Evolutionary conservation across 2,113 vertebrate genomes (phyloP), one percentile per base, ranked within the genome.

Genomic region (Perca schrenkii): DNA sequence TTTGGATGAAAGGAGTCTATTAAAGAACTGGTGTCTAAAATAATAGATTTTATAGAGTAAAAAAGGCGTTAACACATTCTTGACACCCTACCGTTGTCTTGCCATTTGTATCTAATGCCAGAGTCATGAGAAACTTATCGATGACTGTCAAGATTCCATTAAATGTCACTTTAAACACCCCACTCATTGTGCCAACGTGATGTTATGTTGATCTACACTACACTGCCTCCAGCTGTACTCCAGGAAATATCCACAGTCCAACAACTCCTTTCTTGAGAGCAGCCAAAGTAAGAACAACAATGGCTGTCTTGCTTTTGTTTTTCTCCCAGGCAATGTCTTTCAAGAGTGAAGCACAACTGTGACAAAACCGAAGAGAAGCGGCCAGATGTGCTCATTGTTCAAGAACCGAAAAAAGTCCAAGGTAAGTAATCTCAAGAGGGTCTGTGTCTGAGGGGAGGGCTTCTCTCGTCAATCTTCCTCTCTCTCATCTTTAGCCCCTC

Each of bases 341-440:
- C 77, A 89, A 74, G 67, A 84, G 70, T 83, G 87, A 91, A 88
- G 67, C 91, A 90, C 86, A 91, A 91, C 77, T 85, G 87, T 83
- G 87, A 94, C 88, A 91, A 88, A 87, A 80, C 71, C 21, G 3
- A 40, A 74, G 72, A 79, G 69, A 67, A 87, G 83, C 66, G 54
- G 87, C 86, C 89, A 91, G 88, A 91, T 92, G 89, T 92, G 89
- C 69, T 74, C 73, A 93, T 93, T 94, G 92, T 91, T 90, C 58
- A 43, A 63, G 60, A 79, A 69, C 69, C 50, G 49, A 83, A 85
- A 74, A 84, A 84, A 82, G 67, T 84, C 82, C 61, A 56, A 88
- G 87, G 85, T 88, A 86, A 70, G 77, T 64, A 90, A 86, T 81
- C 69, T 77, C 81, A 86, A 91, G 84, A 86, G 79, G 68, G 58